phyloP scores from a whole-genome alignment of 2,113 vertebrate species.

The Saimiri boliviensis region DNA sequence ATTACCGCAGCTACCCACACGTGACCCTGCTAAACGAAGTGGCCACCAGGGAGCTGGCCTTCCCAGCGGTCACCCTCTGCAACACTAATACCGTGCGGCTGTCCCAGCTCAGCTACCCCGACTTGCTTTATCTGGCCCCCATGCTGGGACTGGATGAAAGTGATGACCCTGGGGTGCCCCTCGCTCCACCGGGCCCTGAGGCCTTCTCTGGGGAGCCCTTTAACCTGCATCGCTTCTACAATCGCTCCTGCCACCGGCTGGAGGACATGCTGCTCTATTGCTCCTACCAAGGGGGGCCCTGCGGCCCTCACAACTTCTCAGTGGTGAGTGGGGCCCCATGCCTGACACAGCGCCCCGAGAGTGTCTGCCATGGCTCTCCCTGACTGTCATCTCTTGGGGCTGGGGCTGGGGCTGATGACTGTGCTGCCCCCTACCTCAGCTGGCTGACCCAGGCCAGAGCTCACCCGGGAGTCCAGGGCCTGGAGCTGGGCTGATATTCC shows the following conservation, averaged over 20 bases:
- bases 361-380: background rate
- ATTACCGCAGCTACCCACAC: constrained; percentile 92
- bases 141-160: constrained; percentile 92
- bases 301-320: constrained; percentile 90
- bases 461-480: background rate
- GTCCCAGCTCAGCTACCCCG: constrained; percentile 93
- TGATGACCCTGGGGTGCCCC: constrained; percentile 89
- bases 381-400: background rate
- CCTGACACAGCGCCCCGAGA: background rate
- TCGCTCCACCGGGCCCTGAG: constrained; percentile 79
- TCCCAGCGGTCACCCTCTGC: constrained; percentile 95
- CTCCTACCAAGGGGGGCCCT: constrained; percentile 88
- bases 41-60: constrained; percentile 87
- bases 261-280: constrained; percentile 97
- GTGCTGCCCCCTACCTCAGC: background rate
- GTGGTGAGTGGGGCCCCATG: constrained; percentile 88
- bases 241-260: constrained; percentile 92
- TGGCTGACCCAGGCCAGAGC: background rate
- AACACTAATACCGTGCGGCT: constrained; percentile 93
- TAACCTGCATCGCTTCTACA: constrained; percentile 91
- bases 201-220: constrained; percentile 83
- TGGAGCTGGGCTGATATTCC: background rate
- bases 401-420: background rate
- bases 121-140: constrained; percentile 93
- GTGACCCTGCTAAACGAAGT: constrained; percentile 93